These are phyloP conservation scores for Scelioninae gen. 2 DNA, from an alignment of 2,888 invertebrate species.

Conservation along the genomic window DNA sequence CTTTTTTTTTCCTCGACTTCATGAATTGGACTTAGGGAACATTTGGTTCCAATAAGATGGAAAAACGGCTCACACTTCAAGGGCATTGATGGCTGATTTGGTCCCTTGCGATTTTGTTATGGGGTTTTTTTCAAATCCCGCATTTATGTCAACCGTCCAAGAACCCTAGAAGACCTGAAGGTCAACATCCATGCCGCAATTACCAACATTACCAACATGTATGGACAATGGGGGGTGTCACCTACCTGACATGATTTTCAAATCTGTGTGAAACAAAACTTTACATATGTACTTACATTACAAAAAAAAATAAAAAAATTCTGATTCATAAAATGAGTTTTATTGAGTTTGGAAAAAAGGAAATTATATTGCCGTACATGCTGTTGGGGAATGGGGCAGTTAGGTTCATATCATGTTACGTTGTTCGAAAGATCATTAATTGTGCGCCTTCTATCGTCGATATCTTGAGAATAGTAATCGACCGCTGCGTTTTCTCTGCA, in stretches of 20 bases:
- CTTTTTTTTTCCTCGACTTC: slow-evolving; percentile 12
- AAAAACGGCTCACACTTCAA: slow-evolving; percentile 17
- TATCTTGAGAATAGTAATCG: no score
- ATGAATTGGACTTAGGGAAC: slow-evolving; percentile 23
- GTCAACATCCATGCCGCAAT: slow-evolving; percentile 61
- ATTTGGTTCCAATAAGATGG: slow-evolving; percentile 34
- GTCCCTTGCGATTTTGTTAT: slow-evolving; percentile 31
- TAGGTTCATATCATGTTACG: no score
- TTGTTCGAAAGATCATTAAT: no score
- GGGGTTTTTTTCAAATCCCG: slow-evolving; percentile 40
- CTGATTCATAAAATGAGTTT: slow-evolving; percentile 13
- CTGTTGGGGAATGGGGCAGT: no score
- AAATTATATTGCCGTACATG: slow-evolving; percentile 13
- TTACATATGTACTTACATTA: slow-evolving; percentile 16
- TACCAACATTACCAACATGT: slow-evolving; percentile 39
- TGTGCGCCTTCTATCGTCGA: no score
- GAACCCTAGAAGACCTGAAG: slow-evolving; percentile 61
- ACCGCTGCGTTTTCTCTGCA: no score
- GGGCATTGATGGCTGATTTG: slow-evolving; percentile 26
- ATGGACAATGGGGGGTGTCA: slow-evolving; percentile 18
- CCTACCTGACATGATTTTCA: slow-evolving; percentile 20
- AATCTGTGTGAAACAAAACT: slow-evolving; percentile 24
- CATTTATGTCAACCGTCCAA: slow-evolving; percentile 53
- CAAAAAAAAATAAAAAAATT: slow-evolving; percentile 11
- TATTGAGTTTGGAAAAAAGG: slow-evolving; percentile 13